Evolutionary conservation across 2,888 invertebrate species (phyloP), one percentile per base, ranked within the genome.

Genomic region (Scelioninae gen. 1): DNA sequence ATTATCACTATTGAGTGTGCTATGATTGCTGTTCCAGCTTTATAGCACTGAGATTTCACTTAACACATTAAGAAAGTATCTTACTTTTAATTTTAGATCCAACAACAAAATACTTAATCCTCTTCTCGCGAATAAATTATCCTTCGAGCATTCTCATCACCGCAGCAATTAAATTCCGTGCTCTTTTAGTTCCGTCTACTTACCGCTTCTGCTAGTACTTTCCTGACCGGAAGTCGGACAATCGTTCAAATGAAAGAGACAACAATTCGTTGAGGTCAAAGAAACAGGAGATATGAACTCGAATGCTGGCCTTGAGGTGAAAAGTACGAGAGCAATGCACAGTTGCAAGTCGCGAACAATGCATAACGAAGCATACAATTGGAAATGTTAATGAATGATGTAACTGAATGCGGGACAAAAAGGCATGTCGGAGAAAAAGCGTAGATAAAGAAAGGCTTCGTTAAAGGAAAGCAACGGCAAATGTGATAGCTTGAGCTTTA

Each of bases 351-450:
- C n/a, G n/a, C n/a, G n/a, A n/a, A n/a, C n/a, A n/a, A n/a, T n/a
- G n/a, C n/a, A n/a, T n/a, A n/a, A n/a, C n/a, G n/a, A n/a, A n/a
- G n/a, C n/a, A 40, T 13, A 49, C 78, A 79, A 79, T 72, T 79
- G 79, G 31, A 56, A 74, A 72, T 79, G 79, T 79, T 79, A 74
- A 72, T 74, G 79, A 79, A 74, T 68, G 66, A 66, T 56, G 72
- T 76, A 69, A 68, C 38, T 23, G 51, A 71, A 34, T 38, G 51
- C 58, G 40, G 45, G 34, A 9, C 53, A 62, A 53, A 55, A 55
- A 63, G 16, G 8, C 23, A 34, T 1, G 13, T 4, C 16, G 65
- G 45, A 65, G 79, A 53, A 66, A 72, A 58, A 72, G n/a, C n/a
- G n/a, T n/a, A n/a, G n/a, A n/a, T n/a, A n/a, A n/a, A n/a, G n/a